Base-by-base conservation (phyloP, 2,797 vertebrate species). In the Pterois miles region DNA sequence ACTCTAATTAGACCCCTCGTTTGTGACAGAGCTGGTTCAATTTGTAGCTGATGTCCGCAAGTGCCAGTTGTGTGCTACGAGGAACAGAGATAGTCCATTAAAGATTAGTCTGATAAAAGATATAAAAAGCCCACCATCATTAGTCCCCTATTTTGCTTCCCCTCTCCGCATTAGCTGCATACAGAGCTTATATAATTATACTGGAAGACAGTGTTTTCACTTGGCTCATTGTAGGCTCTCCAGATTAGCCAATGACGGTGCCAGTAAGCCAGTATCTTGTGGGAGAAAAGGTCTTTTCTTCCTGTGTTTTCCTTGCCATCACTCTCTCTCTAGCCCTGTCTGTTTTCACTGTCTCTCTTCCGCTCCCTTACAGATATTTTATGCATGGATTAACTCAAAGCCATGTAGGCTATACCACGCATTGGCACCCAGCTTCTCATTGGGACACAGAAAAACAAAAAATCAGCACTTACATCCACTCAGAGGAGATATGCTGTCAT, bases 341-440 rank as follows among this genome's bases (percentile, higher is more conserved):
- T 54, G 8, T 20, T 29, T 36, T 73, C 3, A 71, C 65, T 38
- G 14, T 74, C 59, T 65, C 66, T 69, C 59, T 58, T 65, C 67
- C 38, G 20, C 25, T 76, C 77, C 67, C 65, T 88, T 80, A 74
- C 57, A 77, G 79, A 87, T 91, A 77, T 86, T 86, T 86, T 80
- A 90, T 93, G 86, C 86, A 84, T 82, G 85, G 84, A 87, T 91
- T 90, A 90, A 78, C 70, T 92, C 69, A 82, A 86, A 90, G 83
- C 76, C 65, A 65, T 87, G 85, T 79, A 76, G 76, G 83, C 74
- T 81, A 43, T 83, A 85, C 85, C 78, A 84, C 75, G 22, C 83
- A 81, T 75, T 83, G 86, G 85, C 86, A 85, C 59, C 67, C 69
- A 25, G 87, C 78, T 77, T 78, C 74, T 85, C 78, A 68, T 38